phyloP scores from a whole-genome alignment of 2,888 invertebrate species.

The Xanthia icteritia region DNA sequence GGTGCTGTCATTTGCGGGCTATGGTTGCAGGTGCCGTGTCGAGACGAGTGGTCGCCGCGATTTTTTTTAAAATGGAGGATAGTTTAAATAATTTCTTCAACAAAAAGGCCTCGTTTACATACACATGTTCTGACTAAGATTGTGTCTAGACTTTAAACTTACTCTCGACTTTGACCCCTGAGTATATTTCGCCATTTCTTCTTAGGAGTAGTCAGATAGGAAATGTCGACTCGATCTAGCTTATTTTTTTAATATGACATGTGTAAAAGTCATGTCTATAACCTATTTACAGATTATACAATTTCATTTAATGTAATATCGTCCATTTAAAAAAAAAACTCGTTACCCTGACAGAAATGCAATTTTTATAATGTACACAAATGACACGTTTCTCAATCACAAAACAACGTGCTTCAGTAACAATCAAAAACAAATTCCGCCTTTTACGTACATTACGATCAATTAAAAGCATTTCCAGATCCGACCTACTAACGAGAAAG shows the following conservation, averaged over 20 bases:
- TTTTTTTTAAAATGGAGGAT: no score
- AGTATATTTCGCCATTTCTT: no score
- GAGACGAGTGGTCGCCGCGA: no score
- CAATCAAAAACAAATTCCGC: conserved; percentile 21
- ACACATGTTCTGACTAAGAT: no score
- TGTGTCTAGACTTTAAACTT: not conserved
- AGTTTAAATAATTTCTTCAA: no score
- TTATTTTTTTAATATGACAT: not conserved
- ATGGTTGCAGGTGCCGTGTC: no score
- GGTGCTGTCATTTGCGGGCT: no score
- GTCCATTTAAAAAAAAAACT: not conserved
- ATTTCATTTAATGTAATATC: not conserved
- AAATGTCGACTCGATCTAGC: not conserved
- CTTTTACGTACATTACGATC: conserved; percentile 31
- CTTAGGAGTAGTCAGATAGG: no score
- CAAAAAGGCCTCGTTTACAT: no score
- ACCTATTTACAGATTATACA: not conserved
- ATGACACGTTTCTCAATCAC: not conserved
- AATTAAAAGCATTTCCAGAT: conserved; percentile 41
- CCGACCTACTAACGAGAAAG: conserved; percentile 43
- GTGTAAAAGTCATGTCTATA: not conserved
- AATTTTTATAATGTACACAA: no score
- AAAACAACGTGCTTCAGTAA: conserved; percentile 16
- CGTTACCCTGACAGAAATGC: not conserved
- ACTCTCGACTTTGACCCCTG: not conserved